Evolutionary conservation across 1,140 invertebrate genomes (phyloP).

Genomic region (Stegodyphus dumicola): DNA sequence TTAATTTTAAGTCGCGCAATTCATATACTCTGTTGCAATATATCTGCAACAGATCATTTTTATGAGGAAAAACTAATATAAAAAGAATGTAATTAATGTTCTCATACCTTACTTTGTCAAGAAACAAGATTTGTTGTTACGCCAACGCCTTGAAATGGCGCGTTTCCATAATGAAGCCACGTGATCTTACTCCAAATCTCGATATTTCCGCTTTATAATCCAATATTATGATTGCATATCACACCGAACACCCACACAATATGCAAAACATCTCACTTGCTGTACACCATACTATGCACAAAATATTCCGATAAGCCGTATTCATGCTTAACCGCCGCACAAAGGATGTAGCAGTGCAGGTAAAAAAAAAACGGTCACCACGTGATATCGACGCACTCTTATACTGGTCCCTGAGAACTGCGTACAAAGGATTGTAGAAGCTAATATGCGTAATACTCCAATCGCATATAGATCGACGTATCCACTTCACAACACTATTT

Average conservation of each 20-base stretch:
- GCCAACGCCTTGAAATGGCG: conserved; percentile 62
- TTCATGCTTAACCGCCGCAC: conserved; percentile 20
- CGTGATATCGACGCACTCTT: conserved; percentile 55
- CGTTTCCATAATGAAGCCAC: conserved; percentile 58
- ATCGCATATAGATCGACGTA: background rate
- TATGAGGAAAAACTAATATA: background rate
- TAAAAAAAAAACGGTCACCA: conserved; percentile 53
- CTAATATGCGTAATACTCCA: background rate
- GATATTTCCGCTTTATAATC: background rate
- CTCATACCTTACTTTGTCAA: conserved; percentile 25
- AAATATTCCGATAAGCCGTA: background rate
- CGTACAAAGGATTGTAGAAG: background rate
- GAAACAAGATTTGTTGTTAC: conserved; percentile 44
- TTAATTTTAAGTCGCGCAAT: background rate
- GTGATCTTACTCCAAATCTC: conserved; percentile 32
- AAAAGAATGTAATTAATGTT: background rate
- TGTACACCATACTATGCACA: background rate
- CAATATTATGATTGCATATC: background rate
- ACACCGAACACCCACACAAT: background rate
- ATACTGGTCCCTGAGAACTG: conserved; percentile 33
- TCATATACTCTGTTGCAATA: background rate
- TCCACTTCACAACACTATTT: background rate
- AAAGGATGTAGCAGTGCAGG: conserved; percentile 53
- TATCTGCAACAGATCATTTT: background rate
- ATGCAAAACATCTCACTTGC: background rate